Evolutionary conservation across 2,113 vertebrate genomes (phyloP), one percentile per base, ranked within the genome.

Genomic region (Xenopus borealis): DNA sequence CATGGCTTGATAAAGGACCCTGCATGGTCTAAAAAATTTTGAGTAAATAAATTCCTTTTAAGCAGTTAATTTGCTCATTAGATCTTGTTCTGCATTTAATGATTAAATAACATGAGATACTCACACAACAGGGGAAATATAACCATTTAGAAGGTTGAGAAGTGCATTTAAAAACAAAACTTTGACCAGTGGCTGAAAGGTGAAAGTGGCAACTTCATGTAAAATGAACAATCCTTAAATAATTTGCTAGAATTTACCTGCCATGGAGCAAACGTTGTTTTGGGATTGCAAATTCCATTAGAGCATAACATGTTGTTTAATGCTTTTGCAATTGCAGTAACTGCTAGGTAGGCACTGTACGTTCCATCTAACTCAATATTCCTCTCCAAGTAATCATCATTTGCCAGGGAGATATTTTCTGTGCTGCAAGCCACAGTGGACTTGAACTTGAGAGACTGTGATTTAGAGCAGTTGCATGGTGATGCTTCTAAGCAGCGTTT

Each of bases 261-360:
- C 85, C 86, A 91, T 64, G 89, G 86, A 7, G 81, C 81, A 53
- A 90, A 87, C 63, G 85, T 66, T 18, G 14, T 79, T 11, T 83
- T 81, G 40, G 81, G 83, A 4, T 27, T 66, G 44, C 88, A 91
- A 6, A 80, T 85, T 27, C 66, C 78, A 69, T 79, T 83, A 63
- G 87, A 88, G 16, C 79, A 72, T 3, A 91, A 83, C 10, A 88
- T 73, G 0, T 46, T 76, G 74, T 66, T 85, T 9, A 91, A 69
- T 59, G 87, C 85, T 63, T 88, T 30, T 63, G 84, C 85, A 19
- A 85, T 66, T 2, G 85, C 79, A 81, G 76, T 80, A 12, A 85
- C 75, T 5, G 86, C 82, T 9, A 85, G 20, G 70, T 63, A 79
- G 1, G 73, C 66, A 4, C 76, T 52, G 67, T 83, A 85, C 18